phyloP scores from a whole-genome alignment of 2,888 invertebrate genomes.

The Dolichomitus sp. region DNA sequence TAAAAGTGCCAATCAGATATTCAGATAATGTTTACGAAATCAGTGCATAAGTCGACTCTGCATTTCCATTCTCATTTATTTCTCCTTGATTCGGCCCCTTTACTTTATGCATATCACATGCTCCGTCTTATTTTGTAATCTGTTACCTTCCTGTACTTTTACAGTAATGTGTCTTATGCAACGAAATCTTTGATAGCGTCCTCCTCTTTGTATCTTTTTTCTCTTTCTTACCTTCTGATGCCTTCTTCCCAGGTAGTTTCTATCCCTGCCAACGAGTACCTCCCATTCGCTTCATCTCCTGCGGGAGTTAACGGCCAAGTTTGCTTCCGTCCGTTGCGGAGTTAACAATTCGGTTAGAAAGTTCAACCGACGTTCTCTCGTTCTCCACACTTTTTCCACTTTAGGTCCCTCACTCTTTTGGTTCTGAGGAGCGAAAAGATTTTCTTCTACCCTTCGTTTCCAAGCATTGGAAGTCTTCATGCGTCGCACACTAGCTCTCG shows the following conservation, averaged over 20 bases:
- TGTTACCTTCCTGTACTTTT: neutral
- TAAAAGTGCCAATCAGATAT: slow-evolving; percentile 80
- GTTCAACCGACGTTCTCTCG: slow-evolving; percentile 70
- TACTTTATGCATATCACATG: neutral
- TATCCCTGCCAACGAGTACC: slow-evolving; percentile 54
- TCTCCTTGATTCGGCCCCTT: neutral
- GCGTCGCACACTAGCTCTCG: neutral
- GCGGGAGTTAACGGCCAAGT: slow-evolving; percentile 80
- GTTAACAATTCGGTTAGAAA: slow-evolving; percentile 84
- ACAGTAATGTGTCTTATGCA: neutral
- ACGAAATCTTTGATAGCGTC: slow-evolving; percentile 15
- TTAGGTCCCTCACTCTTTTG: slow-evolving; percentile 8
- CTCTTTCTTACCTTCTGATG: neutral
- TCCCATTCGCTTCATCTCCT: slow-evolving; percentile 70
- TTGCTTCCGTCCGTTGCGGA: slow-evolving; percentile 76
- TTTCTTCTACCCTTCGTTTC: slow-evolving; percentile 9
- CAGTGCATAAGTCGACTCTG: slow-evolving; percentile 61
- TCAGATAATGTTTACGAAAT: slow-evolving; percentile 82
- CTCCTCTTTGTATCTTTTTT: slow-evolving; percentile 32
- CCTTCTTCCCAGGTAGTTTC: slow-evolving; percentile 27
- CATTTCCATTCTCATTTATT: slow-evolving; percentile 31
- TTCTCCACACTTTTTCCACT: slow-evolving; percentile 32
- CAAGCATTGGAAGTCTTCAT: neutral
- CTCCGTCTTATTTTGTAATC: neutral
- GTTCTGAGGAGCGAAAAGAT: slow-evolving; percentile 19